phyloP scores from a whole-genome alignment of 1,140 invertebrate genomes.

The Sminthurides bifidus region DNA sequence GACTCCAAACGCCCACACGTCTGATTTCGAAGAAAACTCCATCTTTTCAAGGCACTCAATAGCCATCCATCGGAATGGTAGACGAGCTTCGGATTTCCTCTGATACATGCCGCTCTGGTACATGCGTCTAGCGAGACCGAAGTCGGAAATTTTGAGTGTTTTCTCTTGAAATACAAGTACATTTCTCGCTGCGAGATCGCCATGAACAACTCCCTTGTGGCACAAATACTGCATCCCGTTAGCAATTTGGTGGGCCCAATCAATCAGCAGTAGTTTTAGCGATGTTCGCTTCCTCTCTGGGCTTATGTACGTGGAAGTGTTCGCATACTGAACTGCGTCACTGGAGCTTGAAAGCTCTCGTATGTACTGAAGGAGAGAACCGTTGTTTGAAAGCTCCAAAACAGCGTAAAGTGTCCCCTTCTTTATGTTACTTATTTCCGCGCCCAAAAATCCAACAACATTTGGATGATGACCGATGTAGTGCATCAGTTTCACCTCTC shows the following conservation, averaged over 20 bases:
- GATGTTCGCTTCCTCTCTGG: not conserved
- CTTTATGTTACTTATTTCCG: constrained; percentile 1
- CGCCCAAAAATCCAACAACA: constrained; percentile 10
- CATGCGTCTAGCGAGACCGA: constrained; percentile 7
- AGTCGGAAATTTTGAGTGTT: constrained; percentile 9
- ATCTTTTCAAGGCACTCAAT: constrained; percentile 67
- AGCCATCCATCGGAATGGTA: constrained; percentile 76
- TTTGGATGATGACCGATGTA: constrained; percentile 7
- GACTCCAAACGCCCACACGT: constrained; percentile 77
- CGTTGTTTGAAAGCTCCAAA: too few relatives aligned
- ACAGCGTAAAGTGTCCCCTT: not conserved
- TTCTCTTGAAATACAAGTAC: not conserved
- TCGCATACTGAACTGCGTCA: too few relatives aligned
- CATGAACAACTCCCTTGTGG: constrained; percentile 5
- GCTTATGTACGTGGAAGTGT: too few relatives aligned
- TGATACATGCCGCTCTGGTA: constrained; percentile 5
- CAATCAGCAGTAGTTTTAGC: not conserved
- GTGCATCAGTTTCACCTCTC: constrained; percentile 16
- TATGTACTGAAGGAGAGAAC: too few relatives aligned
- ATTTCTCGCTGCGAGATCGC: constrained; percentile 13
- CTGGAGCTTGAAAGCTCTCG: too few relatives aligned
- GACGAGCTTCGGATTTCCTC: constrained; percentile 9
- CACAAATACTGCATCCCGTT: not conserved
- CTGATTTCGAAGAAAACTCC: constrained; percentile 63
- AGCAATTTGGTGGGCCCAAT: not conserved